phyloP scores from a whole-genome alignment of 2,113 vertebrate species.

The Scophthalmus maximus region DNA sequence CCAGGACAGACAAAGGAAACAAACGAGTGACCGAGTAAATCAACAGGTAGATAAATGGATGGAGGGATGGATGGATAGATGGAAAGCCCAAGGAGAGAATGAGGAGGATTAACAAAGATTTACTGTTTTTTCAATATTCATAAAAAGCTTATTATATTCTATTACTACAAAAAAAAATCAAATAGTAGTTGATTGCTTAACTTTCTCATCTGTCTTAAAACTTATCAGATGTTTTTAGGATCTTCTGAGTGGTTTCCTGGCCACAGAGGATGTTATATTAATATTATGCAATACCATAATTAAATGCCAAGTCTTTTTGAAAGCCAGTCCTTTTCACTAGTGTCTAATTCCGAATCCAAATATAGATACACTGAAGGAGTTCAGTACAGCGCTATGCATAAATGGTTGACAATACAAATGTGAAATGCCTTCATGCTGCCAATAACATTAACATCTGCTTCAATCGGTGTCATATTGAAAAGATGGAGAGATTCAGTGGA shows the following conservation, averaged over 20 bases:
- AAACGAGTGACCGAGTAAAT: conserved; percentile 30
- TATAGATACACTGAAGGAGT: conserved; percentile 6
- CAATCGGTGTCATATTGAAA: conserved; percentile 50
- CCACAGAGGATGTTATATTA: not conserved
- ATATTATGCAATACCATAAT: conserved; percentile 19
- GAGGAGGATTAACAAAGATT: conserved; percentile 51
- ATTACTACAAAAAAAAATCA: conserved; percentile 10
- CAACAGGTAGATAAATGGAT: conserved; percentile 47
- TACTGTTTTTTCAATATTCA: no score
- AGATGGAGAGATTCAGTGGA: conserved; percentile 75
- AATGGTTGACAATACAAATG: conserved; percentile 69
- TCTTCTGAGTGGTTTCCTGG: not conserved
- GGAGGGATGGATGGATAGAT: conserved; percentile 39
- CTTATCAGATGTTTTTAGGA: not conserved
- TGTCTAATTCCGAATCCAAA: conserved; percentile 23
- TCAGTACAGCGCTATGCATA: conserved; percentile 21
- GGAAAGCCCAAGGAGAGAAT: conserved; percentile 73
- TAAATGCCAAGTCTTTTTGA: not conserved
- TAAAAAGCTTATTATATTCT: not conserved
- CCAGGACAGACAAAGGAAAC: conserved; percentile 50
- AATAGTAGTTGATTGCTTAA: not conserved
- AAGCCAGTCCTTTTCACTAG: not conserved
- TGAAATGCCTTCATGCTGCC: conserved; percentile 66
- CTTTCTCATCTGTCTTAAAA: not conserved
- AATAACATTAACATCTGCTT: conserved; percentile 51